A percentile compares a stretch with the other conserved stretches of the same genome.
phyloP scores from a whole-genome alignment of 30 jellyfish, hydroid and myxozoan species.

The Turritopsis dohrnii region DNA sequence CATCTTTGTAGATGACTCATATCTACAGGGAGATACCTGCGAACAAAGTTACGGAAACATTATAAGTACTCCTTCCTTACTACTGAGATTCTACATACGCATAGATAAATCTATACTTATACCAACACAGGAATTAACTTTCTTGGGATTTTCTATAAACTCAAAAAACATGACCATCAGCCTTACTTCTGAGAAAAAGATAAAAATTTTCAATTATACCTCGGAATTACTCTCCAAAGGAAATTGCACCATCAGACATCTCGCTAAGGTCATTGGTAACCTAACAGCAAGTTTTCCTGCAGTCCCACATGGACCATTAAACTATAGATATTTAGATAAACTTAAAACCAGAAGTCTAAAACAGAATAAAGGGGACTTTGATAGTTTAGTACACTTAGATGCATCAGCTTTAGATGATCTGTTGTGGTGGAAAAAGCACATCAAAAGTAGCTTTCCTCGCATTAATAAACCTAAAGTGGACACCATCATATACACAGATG shows the following conservation, averaged over 20 bases:
- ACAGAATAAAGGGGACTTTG: not conserved
- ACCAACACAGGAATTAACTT: constrained; percentile 36
- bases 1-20: too few relatives aligned
- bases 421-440: not conserved
- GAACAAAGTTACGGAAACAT: constrained; percentile 21
- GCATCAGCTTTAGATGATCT: not conserved
- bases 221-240: not conserved
- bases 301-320: constrained; percentile 31
- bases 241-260: constrained; percentile 22
- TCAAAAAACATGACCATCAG: constrained; percentile 20
- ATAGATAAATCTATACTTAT: constrained; percentile 25
- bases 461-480: not conserved
- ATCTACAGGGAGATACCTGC: constrained; percentile 19
- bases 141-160: constrained; percentile 32
- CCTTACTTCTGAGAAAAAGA: constrained; percentile 27
- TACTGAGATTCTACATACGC: constrained; percentile 41
- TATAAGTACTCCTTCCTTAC: constrained; percentile 1
- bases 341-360: constrained; percentile 2
- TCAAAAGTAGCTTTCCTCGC: not conserved
- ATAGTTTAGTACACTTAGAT: not conserved
- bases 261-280: constrained; percentile 34
- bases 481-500: not conserved
- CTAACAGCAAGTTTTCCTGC: constrained; percentile 32
- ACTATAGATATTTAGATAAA: constrained; percentile 23
- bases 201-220: not conserved